Conservation (phyloP, 2,888 invertebrate species). For the Ferrisia virgata region DNA sequence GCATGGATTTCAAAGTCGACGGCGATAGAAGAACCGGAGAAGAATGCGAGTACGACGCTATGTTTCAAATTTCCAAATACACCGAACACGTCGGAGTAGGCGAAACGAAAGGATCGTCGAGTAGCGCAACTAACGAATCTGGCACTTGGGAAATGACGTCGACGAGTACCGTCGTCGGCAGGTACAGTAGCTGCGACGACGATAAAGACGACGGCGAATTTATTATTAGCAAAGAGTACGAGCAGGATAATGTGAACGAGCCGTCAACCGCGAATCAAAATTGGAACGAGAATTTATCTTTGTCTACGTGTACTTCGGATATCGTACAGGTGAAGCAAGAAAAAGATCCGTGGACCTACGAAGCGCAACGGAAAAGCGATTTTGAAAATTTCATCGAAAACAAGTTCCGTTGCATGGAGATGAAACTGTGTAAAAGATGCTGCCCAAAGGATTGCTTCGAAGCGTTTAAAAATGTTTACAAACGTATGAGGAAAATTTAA, state of each 20-base stretch:
- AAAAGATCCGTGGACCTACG: neutral
- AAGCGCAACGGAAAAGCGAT: neutral
- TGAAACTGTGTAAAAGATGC: conserved; percentile 29
- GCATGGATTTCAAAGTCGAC: neutral
- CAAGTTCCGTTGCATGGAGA: neutral
- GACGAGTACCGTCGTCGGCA: neutral
- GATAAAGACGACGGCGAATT: neutral
- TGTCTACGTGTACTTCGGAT: neutral
- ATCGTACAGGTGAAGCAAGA: neutral
- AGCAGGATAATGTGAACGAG: neutral
- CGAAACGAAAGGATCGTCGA: neutral
- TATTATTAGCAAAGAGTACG: neutral
- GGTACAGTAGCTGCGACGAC: neutral
- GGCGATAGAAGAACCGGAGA: conserved; percentile 16
- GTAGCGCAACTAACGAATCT: neutral
- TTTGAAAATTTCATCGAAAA: neutral
- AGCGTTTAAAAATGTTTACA: conserved; percentile 29
- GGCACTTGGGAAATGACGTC: neutral
- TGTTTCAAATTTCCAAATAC: neutral
- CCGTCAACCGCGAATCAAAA: neutral
- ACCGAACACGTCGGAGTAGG: neutral
- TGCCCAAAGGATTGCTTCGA: conserved; percentile 35
- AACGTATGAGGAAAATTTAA: conserved; percentile 30
- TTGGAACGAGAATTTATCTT: neutral
- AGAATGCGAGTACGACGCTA: neutral